Conservation (phyloP, 2,888 invertebrate species). For the Euzetes globulus region DNA sequence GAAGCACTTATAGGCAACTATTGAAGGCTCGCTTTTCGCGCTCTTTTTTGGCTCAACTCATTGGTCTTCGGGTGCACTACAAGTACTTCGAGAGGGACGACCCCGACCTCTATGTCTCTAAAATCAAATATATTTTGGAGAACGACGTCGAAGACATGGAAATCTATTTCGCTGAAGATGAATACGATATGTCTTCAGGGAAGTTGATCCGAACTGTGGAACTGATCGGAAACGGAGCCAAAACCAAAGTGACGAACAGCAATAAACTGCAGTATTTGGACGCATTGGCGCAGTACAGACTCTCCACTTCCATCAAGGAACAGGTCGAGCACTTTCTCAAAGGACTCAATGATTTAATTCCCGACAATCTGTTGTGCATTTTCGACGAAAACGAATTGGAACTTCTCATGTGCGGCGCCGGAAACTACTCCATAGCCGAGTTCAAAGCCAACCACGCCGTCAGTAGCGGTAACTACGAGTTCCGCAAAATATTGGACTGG, state of each 20-base stretch:
- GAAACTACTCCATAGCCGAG: conserved; percentile 81
- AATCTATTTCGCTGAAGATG: conserved; percentile 78
- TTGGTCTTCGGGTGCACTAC: conserved; percentile 83
- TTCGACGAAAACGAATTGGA: conserved; percentile 94
- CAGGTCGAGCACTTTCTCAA: conserved; percentile 82
- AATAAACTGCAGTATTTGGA: conserved; percentile 69
- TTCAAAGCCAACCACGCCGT: conserved; percentile 80
- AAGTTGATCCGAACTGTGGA: conserved; percentile 67
- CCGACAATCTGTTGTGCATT: conserved; percentile 83
- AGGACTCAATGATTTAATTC: conserved; percentile 81
- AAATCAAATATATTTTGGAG: conserved; percentile 84
- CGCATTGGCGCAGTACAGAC: conserved; percentile 70
- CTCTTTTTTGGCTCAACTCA: conserved; percentile 87
- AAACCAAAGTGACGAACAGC: conserved; percentile 63
- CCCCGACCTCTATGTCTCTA: conserved; percentile 83
- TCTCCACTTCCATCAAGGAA: conserved; percentile 69
- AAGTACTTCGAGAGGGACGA: conserved; percentile 96
- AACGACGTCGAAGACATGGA: conserved; percentile 83
- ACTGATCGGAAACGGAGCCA: conserved; percentile 71
- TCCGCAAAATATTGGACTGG: conserved; percentile 74
- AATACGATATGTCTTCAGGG: conserved; percentile 65
- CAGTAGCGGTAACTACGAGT: conserved; percentile 66
- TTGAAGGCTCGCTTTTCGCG: conserved; percentile 83
- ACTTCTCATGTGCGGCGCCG: conserved; percentile 85
- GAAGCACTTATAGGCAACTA: conserved; percentile 76